phyloP scores from a whole-genome alignment of 2,888 invertebrate genomes.

The Stenoptilia bipunctidactyla region DNA sequence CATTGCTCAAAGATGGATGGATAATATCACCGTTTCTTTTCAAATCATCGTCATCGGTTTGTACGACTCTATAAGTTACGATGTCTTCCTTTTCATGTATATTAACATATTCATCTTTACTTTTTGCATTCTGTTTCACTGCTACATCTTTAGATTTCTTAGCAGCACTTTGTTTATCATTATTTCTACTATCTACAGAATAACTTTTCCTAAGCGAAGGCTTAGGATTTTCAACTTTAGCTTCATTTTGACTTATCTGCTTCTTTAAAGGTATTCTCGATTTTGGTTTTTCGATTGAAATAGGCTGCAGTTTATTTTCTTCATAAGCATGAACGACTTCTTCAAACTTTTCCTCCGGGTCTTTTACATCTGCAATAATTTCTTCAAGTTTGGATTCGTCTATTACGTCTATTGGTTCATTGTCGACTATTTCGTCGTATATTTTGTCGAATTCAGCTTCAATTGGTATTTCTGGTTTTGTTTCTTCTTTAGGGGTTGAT shows the following conservation, averaged over 20 bases:
- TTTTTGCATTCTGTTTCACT: no score
- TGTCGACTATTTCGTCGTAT: conserved; percentile 40
- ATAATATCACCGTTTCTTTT: no score
- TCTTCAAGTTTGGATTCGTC: conserved; percentile 18
- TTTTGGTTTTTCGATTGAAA: conserved; percentile 22
- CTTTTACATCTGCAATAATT: conserved; percentile 28
- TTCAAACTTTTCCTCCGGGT: conserved; percentile 42
- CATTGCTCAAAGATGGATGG: no score
- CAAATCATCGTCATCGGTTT: no score
- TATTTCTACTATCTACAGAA: conserved; percentile 7
- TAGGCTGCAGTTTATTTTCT: conserved; percentile 26
- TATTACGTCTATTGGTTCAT: conserved; percentile 8
- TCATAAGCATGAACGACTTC: conserved; percentile 55
- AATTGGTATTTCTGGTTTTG: conserved; percentile 10
- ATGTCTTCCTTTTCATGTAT: no score
- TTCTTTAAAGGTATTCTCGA: conserved; percentile 43
- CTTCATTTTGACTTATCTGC: conserved; percentile 34
- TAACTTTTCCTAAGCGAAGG: conserved; percentile 15
- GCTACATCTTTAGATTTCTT: no score
- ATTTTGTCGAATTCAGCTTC: conserved; percentile 56
- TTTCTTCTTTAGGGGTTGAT: not conserved
- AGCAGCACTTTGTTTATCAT: not conserved
- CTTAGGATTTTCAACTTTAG: conserved; percentile 18
- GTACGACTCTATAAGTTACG: no score
- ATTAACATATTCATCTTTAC: no score